These are phyloP conservation scores for Auanema sp. DNA, from an alignment of 2,888 invertebrate species.

Conservation along the genomic window DNA sequence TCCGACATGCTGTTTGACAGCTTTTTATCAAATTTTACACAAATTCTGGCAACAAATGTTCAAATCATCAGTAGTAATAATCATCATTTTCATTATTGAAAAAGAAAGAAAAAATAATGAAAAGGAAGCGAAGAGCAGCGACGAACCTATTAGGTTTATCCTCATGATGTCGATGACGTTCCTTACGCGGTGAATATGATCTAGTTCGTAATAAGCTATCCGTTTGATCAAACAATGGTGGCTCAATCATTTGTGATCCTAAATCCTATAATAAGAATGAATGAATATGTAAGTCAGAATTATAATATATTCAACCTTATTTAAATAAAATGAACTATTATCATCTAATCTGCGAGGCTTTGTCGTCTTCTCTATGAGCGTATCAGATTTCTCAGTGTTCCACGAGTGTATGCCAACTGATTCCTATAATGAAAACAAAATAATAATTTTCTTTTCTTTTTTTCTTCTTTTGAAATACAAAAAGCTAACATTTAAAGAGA, in stretches of 20 bases:
- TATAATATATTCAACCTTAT: constrained; percentile 6
- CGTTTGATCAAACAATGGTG: constrained; percentile 16
- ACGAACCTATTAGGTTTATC: constrained; percentile 19
- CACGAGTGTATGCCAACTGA: constrained; percentile 45
- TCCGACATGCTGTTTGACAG: background rate
- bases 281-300: constrained; percentile 20
- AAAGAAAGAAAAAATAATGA: too few species aligned
- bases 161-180: constrained; percentile 11
- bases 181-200: constrained; percentile 35
- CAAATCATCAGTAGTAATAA: too few species aligned
- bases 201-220: constrained; percentile 25
- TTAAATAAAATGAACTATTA: constrained; percentile 8
- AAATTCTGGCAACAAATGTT: too few species aligned
- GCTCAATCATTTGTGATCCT: constrained; percentile 13
- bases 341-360: constrained; percentile 1
- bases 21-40: too few species aligned
- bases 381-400: constrained; percentile 43
- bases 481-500: too few species aligned
- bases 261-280: constrained; percentile 13
- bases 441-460: too few species aligned
- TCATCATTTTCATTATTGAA: too few species aligned
- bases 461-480: background rate
- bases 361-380: constrained; percentile 12
- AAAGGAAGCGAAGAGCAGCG: background rate
- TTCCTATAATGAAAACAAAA: constrained; percentile 28